These are phyloP conservation scores for Pelochelys cantorii DNA, from an alignment of 2,797 vertebrate species.

Conservation along the genomic window DNA sequence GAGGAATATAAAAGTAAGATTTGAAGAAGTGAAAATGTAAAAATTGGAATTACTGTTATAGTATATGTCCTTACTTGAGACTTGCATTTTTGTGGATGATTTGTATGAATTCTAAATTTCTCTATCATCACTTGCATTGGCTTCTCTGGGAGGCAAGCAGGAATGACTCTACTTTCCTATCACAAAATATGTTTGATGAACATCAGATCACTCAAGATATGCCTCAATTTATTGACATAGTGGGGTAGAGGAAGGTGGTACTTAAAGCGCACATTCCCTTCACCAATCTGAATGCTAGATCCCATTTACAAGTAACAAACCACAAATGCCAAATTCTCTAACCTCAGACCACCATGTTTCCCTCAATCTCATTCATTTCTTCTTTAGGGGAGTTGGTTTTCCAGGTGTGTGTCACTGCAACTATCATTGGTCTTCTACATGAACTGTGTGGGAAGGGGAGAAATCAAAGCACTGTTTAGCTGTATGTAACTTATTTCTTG, in stretches of 20 bases:
- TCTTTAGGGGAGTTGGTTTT: not conserved
- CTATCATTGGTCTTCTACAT: not conserved
- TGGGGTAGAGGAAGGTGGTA: not conserved
- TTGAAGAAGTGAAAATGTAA: not conserved
- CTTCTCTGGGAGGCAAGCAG: not conserved
- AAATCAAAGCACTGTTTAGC: not conserved
- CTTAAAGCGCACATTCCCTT: not conserved
- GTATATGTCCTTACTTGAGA: not conserved
- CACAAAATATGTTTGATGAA: not conserved
- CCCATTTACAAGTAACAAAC: not conserved
- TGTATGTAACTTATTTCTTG: not conserved
- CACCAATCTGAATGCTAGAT: not conserved
- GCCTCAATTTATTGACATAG: not conserved
- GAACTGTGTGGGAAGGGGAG: not conserved
- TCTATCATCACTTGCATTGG: not conserved
- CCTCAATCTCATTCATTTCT: not conserved
- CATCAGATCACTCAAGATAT: not conserved
- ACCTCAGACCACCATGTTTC: not conserved
- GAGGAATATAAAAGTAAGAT: not conserved
- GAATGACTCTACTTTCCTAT: not conserved
- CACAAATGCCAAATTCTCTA: not conserved
- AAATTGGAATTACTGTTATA: not conserved
- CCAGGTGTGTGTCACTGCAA: not conserved
- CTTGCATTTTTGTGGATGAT: not conserved
- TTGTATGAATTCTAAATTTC: not conserved